phyloP scores from a whole-genome alignment of 1,140 invertebrate genomes.

The Drosophila sproati region DNA sequence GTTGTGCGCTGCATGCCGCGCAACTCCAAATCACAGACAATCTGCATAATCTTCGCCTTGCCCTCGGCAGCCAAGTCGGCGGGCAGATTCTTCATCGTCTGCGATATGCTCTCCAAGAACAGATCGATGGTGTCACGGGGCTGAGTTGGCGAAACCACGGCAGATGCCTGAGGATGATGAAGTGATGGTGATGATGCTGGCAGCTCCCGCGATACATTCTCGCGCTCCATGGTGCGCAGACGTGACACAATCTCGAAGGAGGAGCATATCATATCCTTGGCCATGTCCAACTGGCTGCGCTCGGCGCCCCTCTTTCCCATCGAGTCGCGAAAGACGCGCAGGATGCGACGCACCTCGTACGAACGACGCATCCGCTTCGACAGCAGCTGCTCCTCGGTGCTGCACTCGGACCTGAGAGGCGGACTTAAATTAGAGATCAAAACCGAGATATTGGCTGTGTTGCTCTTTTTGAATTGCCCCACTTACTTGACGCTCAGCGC shows the following conservation, averaged over 20 bases:
- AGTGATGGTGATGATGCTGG: background rate
- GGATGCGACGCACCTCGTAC: slow-evolving; percentile 51
- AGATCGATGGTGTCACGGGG: slow-evolving; percentile 62
- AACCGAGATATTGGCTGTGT: background rate
- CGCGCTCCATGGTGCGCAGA: slow-evolving; percentile 54
- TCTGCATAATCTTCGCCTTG: slow-evolving; percentile 76
- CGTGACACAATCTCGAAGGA: slow-evolving; percentile 67
- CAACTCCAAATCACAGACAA: slow-evolving; percentile 69
- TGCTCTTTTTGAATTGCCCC: no score
- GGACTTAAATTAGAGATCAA: background rate
- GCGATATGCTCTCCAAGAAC: slow-evolving; percentile 74
- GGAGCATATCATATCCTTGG: slow-evolving; percentile 70
- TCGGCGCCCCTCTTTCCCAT: slow-evolving; percentile 49
- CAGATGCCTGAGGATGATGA: no score
- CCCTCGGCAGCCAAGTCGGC: slow-evolving; percentile 71
- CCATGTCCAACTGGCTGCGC: slow-evolving; percentile 60
- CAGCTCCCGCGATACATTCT: background rate
- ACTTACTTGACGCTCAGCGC: slow-evolving; percentile 54
- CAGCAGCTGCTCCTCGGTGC: slow-evolving; percentile 40
- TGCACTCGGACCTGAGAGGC: slow-evolving; percentile 52
- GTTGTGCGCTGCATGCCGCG: slow-evolving; percentile 51
- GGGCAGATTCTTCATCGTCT: slow-evolving; percentile 72
- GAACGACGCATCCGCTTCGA: slow-evolving; percentile 55
- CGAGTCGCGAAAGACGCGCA: slow-evolving; percentile 56
- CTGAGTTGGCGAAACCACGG: background rate